A percentile compares a stretch with the other conserved stretches of the same genome.
These are phyloP conservation scores for Sminthurides aquaticus DNA, from an alignment of 2,888 invertebrate genomes.

Conservation along the genomic window DNA sequence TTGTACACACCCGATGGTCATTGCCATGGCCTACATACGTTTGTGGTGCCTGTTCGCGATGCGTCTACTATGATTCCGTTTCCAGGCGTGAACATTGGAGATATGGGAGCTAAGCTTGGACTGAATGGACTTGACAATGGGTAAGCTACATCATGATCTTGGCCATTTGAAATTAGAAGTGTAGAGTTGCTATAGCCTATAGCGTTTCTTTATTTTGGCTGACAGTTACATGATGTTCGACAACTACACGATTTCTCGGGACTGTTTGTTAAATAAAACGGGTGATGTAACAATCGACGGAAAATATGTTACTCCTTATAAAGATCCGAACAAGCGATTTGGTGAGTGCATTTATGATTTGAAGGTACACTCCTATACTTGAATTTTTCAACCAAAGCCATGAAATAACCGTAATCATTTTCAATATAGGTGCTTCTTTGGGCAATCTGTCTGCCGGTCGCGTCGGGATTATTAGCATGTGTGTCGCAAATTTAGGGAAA, in stretches of 20 bases:
- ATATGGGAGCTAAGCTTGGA: slow-evolving; percentile 88
- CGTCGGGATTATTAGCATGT: slow-evolving; percentile 33
- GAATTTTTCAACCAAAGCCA: background rate
- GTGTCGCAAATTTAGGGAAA: slow-evolving; percentile 33
- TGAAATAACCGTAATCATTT: slow-evolving; percentile 52
- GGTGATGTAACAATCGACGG: slow-evolving; percentile 85
- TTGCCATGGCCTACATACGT: slow-evolving; percentile 79
- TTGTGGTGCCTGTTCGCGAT: slow-evolving; percentile 76
- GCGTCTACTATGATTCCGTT: slow-evolving; percentile 66
- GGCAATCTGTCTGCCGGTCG: slow-evolving; percentile 35
- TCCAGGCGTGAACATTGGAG: slow-evolving; percentile 79
- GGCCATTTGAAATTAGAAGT: background rate
- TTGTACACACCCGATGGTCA: slow-evolving; percentile 68
- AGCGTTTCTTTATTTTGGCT: too few relatives aligned
- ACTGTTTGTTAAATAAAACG: slow-evolving; percentile 74
- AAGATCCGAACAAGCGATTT: slow-evolving; percentile 75
- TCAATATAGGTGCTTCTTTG: slow-evolving; percentile 47
- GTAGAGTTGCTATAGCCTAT: background rate
- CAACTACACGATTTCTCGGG: slow-evolving; percentile 76
- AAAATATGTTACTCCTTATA: slow-evolving; percentile 79
- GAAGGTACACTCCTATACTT: background rate
- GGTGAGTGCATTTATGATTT: slow-evolving; percentile 47
- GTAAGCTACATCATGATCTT: slow-evolving; percentile 48
- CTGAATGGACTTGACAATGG: slow-evolving; percentile 90
- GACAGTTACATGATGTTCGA: slow-evolving; percentile 63